A percentile compares a stretch with the other conserved stretches of the same genome.
Evolutionary conservation across 2,113 vertebrate species (phyloP).

Genomic region (Vulpes vulpes): DNA sequence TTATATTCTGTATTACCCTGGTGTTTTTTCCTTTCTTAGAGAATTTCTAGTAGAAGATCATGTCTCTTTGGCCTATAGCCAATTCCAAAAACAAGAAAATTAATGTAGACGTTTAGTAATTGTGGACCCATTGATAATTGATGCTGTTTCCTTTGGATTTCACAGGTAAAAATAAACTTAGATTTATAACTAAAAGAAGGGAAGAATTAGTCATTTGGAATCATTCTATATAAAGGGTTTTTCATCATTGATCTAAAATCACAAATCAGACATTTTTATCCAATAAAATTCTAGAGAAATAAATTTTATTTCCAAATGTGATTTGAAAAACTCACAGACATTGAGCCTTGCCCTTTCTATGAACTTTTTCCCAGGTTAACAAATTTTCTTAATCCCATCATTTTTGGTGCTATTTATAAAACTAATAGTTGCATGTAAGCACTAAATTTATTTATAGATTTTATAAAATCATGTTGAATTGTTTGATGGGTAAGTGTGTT

Average conservation of each 20-base stretch:
- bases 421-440: neutral
- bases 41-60: neutral
- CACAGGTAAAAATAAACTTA: slow-evolving; percentile 17
- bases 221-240: neutral
- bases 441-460: neutral
- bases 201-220: neutral
- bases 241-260: slow-evolving; percentile 42
- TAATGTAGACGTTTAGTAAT: slow-evolving; percentile 16
- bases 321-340: neutral
- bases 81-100: neutral
- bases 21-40: neutral
- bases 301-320: slow-evolving; percentile 20
- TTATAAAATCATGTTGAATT: neutral
- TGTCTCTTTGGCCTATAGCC: neutral
- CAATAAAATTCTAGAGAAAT: slow-evolving; percentile 26
- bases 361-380: neutral
- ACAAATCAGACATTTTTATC: neutral
- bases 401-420: slow-evolving; percentile 13
- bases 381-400: neutral
- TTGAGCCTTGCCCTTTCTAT: neutral
- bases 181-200: neutral
- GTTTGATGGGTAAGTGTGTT: neutral
- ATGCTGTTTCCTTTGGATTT: slow-evolving; percentile 29
- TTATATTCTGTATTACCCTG: neutral
- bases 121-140: neutral